Evolutionary conservation across 1,140 invertebrate genomes (phyloP).

Genomic region (Magallana angulata): DNA sequence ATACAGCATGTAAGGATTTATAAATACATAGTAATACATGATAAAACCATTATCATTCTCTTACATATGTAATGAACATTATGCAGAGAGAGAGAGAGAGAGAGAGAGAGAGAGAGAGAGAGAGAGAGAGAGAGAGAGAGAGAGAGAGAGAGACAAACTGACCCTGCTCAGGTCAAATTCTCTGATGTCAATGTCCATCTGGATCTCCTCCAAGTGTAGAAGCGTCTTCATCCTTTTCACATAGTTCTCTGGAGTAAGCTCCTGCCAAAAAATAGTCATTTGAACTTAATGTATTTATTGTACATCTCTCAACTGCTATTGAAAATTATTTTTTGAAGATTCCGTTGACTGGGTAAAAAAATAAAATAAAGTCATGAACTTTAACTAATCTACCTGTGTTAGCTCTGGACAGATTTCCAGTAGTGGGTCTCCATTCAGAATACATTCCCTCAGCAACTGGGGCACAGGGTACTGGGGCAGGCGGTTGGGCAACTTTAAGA

Average conservation of each 20-base stretch:
- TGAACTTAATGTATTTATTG: neutral
- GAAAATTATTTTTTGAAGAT: too few species aligned
- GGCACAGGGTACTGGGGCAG: slow-evolving; percentile 74
- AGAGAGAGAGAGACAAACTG: neutral
- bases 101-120: neutral
- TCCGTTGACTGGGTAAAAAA: too few species aligned
- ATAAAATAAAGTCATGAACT: too few species aligned
- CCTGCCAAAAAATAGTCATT: neutral
- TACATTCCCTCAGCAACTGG: slow-evolving; percentile 64
- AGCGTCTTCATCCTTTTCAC: slow-evolving; percentile 84
- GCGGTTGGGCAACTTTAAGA: slow-evolving; percentile 62
- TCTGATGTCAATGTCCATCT: slow-evolving; percentile 83
- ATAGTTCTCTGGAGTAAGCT: slow-evolving; percentile 59
- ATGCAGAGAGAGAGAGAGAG: neutral
- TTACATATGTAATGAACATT: too few species aligned
- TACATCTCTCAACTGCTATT: neutral
- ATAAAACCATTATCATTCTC: too few species aligned
- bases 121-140: neutral
- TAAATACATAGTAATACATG: too few species aligned
- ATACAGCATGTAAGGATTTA: too few species aligned
- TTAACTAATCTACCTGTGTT: slow-evolving; percentile 54
- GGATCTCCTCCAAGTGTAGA: slow-evolving; percentile 88
- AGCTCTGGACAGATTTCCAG: slow-evolving; percentile 63
- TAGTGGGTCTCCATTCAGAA: slow-evolving; percentile 67
- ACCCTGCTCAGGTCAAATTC: slow-evolving; percentile 84